These are phyloP conservation scores for Elephantulus edwardii DNA, from an alignment of 2,113 vertebrate species.

Conservation along the genomic window DNA sequence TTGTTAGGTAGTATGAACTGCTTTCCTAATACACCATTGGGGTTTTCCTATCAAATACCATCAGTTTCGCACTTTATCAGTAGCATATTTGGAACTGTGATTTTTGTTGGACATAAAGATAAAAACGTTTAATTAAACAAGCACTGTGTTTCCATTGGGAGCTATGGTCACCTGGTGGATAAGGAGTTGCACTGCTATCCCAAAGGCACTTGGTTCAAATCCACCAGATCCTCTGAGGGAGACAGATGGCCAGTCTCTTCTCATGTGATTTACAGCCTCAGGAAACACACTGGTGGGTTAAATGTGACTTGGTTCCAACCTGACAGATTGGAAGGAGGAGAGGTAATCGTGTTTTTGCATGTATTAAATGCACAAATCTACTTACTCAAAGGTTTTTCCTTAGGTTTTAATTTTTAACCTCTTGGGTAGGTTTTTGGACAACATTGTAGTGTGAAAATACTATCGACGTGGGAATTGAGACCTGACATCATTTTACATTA, in stretches of 20 bases:
- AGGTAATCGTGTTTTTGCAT: no score
- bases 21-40: conserved; percentile 61
- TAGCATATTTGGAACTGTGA: conserved; percentile 5
- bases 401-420: conserved; percentile 38
- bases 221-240: no score
- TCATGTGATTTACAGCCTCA: no score
- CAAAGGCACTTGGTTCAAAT: no score
- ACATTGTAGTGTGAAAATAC: conserved; percentile 34
- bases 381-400: conserved; percentile 14
- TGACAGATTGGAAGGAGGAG: no score
- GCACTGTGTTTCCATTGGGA: no score
- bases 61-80: conserved; percentile 34
- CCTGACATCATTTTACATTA: conserved; percentile 62
- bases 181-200: no score
- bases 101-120: background rate
- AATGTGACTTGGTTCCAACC: no score
- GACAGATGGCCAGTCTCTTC: no score
- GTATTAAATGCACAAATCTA: no score
- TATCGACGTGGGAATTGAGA: conserved; percentile 45
- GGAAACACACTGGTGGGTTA: no score
- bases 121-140: conserved; percentile 71
- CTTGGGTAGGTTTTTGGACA: conserved; percentile 63
- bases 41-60: conserved; percentile 29
- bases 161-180: no score
- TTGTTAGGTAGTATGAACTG: conserved; percentile 55